Percentiles rank a stretch among this genome's conserved stretches.
phyloP scores from a whole-genome alignment of 2,113 vertebrate genomes.

The Willisornis vidua region DNA sequence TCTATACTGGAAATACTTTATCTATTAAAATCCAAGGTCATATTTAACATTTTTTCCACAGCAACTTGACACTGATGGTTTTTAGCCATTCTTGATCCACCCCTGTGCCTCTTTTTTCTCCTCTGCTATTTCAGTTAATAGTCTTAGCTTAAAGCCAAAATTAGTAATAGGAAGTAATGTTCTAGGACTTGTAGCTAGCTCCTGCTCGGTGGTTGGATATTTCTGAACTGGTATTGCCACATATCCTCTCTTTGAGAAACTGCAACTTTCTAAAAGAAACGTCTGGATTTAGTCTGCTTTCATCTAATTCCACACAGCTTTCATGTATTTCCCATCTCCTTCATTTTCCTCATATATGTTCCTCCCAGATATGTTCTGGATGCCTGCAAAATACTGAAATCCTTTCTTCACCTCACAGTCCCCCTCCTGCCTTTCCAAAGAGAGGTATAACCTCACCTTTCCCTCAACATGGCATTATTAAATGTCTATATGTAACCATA shows the following conservation, averaged over 20 bases:
- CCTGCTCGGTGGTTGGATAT: background rate
- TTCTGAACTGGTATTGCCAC: background rate
- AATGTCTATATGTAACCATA: background rate
- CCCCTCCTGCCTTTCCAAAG: background rate
- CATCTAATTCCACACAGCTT: background rate
- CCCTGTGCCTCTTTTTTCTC: background rate
- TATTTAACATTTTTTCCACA: slow-evolving; percentile 58
- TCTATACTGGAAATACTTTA: slow-evolving; percentile 28
- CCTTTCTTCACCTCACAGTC: background rate
- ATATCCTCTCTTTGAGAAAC: background rate
- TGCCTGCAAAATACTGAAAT: background rate
- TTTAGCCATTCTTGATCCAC: slow-evolving; percentile 41
- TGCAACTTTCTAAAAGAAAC: background rate
- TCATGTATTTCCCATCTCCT: background rate
- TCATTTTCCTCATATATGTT: background rate
- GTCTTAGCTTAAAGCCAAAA: slow-evolving; percentile 2
- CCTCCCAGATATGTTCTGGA: background rate
- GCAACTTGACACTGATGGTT: slow-evolving; percentile 48
- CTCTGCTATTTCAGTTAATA: slow-evolving; percentile 46
- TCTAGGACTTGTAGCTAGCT: background rate
- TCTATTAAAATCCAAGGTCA: slow-evolving; percentile 51
- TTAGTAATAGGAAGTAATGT: slow-evolving; percentile 37
- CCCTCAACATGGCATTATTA: background rate
- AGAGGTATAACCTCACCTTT: background rate
- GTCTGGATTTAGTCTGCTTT: background rate